phyloP scores from a whole-genome alignment of 2,113 vertebrate species.

The Oncorhynchus clarkii region DNA sequence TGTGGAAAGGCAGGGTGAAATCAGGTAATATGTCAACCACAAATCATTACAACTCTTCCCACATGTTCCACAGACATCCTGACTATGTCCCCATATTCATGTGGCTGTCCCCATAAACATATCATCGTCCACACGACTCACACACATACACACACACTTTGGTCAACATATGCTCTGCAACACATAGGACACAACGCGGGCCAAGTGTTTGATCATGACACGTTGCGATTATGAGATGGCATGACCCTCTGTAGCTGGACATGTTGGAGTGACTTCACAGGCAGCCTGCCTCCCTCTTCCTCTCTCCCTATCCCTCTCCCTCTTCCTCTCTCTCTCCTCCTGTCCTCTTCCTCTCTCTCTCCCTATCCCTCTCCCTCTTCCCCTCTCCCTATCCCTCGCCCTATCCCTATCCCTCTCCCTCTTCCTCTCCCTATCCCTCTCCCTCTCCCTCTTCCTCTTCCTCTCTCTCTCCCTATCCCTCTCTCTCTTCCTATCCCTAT shows the following conservation, averaged over 20 bases:
- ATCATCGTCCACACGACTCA: conserved; percentile 38
- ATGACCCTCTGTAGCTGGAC: conserved; percentile 15
- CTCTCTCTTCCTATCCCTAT: too few relatives aligned
- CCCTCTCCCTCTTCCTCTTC: too few relatives aligned
- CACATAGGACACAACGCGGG: conserved; percentile 44
- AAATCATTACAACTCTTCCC: conserved; percentile 43
- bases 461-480: too few relatives aligned
- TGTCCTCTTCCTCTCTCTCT: too few relatives aligned
- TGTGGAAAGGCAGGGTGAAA: conserved; percentile 45
- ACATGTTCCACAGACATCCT: conserved; percentile 59
- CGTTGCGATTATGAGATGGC: conserved; percentile 12
- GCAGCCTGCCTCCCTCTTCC: background rate
- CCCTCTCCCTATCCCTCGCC: too few relatives aligned
- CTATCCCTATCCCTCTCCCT: too few relatives aligned
- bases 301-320: too few relatives aligned
- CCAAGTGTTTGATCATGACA: conserved; percentile 47
- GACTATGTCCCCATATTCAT: conserved; percentile 27
- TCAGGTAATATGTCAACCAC: conserved; percentile 60
- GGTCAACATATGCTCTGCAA: conserved; percentile 48
- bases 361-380: too few relatives aligned
- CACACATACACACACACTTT: conserved; percentile 30
- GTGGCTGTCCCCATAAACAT: conserved; percentile 50
- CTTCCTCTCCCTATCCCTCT: too few relatives aligned
- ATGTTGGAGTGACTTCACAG: conserved; percentile 46
- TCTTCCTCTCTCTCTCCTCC: too few relatives aligned